Evolutionary conservation across 2,888 invertebrate species (phyloP).

Genomic region (Mythimna lalbum): DNA sequence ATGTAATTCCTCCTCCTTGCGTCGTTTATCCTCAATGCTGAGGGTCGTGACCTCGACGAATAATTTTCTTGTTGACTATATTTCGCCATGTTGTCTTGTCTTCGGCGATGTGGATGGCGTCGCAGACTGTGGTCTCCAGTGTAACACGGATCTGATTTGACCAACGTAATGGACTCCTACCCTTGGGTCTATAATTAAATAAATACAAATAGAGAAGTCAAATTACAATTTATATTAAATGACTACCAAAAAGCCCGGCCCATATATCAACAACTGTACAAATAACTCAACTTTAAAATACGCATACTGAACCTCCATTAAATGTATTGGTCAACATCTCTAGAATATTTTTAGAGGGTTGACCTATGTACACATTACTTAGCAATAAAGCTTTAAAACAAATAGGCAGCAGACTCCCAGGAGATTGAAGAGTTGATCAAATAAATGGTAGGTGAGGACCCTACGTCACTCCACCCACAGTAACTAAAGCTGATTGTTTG

Average conservation of each 20-base stretch:
- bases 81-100: too few species aligned
- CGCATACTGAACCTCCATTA: conserved; percentile 71
- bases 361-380: conserved; percentile 91
- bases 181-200: too few species aligned
- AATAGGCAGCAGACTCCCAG: conserved; percentile 79
- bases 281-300: conserved; percentile 45
- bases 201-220: not conserved
- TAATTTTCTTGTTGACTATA: too few species aligned
- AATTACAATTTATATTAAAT: conserved; percentile 28
- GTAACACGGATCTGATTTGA: too few species aligned
- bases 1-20: too few species aligned
- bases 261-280: conserved; percentile 14
- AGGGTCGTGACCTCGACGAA: too few species aligned
- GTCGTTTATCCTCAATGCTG: too few species aligned
- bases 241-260: not conserved
- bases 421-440: conserved; percentile 82
- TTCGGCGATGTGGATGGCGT: too few species aligned
- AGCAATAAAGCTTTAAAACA: conserved; percentile 91
- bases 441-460: conserved; percentile 81
- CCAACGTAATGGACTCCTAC: too few species aligned
- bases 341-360: conserved; percentile 86
- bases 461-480: conserved; percentile 83
- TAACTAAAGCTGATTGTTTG: conserved; percentile 90
- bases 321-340: conserved; percentile 86
- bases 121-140: too few species aligned